These are phyloP conservation scores for Musca domestica DNA, from an alignment of 1,140 invertebrate genomes.

Conservation along the genomic window DNA sequence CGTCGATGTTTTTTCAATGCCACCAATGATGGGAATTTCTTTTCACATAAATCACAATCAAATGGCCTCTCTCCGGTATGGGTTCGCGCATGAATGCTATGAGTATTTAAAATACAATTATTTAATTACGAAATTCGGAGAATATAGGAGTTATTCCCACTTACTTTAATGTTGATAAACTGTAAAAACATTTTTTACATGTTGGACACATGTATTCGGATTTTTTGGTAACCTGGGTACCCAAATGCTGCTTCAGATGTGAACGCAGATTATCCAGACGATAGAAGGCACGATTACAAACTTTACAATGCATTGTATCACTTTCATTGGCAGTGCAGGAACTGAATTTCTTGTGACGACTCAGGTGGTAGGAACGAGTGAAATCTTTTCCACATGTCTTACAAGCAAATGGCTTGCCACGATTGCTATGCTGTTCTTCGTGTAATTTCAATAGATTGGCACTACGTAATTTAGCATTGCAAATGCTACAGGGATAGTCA, in stretches of 20 bases:
- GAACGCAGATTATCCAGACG: constrained; percentile 76
- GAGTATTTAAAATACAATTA: constrained; percentile 8
- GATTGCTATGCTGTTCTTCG: constrained; percentile 44
- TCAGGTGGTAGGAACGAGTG: constrained; percentile 72
- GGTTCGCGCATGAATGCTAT: constrained; percentile 65
- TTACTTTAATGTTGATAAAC: constrained; percentile 61
- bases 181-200: constrained; percentile 71
- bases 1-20: constrained; percentile 77
- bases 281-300: constrained; percentile 70
- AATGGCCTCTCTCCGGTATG: constrained; percentile 64
- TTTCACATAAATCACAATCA: constrained; percentile 60
- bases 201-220: constrained; percentile 65
- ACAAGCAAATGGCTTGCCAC: constrained; percentile 52
- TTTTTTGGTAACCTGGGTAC: constrained; percentile 64
- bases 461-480: constrained; percentile 50
- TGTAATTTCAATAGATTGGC: constrained; percentile 42
- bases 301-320: constrained; percentile 56
- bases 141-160: constrained; percentile 27
- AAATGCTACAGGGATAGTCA: constrained; percentile 45
- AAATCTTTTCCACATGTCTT: constrained; percentile 65
- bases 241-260: constrained; percentile 71
- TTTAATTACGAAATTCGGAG: neutral
- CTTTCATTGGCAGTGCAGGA: constrained; percentile 65
- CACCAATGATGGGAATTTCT: constrained; percentile 68
- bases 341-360: constrained; percentile 71